A percentile compares a stretch with the other conserved stretches of the same genome.
Evolutionary conservation across 2,888 invertebrate genomes (phyloP).

Genomic region (Tenthredo livida): DNA sequence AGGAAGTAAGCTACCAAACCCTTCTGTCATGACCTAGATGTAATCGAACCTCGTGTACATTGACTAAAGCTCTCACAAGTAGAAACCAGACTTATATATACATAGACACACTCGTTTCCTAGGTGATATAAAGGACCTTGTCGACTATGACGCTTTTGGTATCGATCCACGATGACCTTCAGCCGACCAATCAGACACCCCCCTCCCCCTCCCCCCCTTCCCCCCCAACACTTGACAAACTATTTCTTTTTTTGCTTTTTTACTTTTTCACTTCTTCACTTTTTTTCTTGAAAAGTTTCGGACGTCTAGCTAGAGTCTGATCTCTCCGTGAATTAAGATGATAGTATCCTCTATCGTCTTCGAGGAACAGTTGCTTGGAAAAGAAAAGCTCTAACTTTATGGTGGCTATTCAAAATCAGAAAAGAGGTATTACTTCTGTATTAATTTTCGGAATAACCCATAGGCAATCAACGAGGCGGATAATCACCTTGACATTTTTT

Average conservation of each 20-base stretch:
- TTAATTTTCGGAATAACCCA: neutral
- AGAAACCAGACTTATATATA: neutral
- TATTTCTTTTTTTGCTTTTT: too few relatives aligned
- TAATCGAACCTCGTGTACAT: neutral
- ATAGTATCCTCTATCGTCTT: neutral
- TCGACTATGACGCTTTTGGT: slow-evolving; percentile 39
- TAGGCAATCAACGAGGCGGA: neutral
- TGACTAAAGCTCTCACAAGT: slow-evolving; percentile 1
- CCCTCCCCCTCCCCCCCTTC: too few relatives aligned
- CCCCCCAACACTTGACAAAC: neutral
- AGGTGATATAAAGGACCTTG: slow-evolving; percentile 46
- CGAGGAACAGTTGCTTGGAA: neutral
- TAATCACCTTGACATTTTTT: neutral
- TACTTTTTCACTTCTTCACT: neutral
- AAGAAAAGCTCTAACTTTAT: neutral
- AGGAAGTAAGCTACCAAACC: neutral
- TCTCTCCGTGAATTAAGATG: neutral
- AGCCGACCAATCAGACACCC: neutral
- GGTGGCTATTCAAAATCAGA: neutral
- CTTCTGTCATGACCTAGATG: neutral
- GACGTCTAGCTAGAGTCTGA: neutral
- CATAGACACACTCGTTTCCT: slow-evolving; percentile 42
- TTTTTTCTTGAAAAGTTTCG: neutral
- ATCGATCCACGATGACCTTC: slow-evolving; percentile 42
- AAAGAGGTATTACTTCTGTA: neutral